Base-by-base conservation (phyloP, 2,797 vertebrate species). In the Toxotes lorentzi region DNA sequence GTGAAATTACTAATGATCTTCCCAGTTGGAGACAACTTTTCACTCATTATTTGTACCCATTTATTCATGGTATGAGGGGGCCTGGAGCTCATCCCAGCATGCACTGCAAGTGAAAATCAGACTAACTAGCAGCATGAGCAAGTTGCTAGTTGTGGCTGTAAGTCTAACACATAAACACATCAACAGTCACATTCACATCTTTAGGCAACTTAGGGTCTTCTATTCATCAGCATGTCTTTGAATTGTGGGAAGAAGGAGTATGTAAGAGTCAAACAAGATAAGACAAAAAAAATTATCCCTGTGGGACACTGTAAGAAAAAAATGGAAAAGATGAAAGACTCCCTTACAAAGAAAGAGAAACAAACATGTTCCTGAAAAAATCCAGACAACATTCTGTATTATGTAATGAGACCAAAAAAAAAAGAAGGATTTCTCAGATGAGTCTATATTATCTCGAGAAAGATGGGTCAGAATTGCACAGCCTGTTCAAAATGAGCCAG, bases 1-100 rank as follows among this genome's bases (percentile, higher is more conserved):
- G 38, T 19, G 7, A 57, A 70, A 77, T 63, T 19, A 53, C 32
- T 40, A 47, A 79, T 59, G n/a, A n/a, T 51, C 57, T 53, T 53
- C 30, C 38, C 41, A 56, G 61, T 27, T 62, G 40, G 62, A 61
- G 34, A 24, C n/a, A 27, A 41, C 24, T 21, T 56, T 50, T 17
- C 4, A 41, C 50, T 62, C n/a, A 63, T 59, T 54, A 65, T 40
- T 23, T 75, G 23, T 23, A 23, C 9, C 34, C 5, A 14, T 27
- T 58, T 66, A 48, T 47, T 58, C 4, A 58, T 19, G 23, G 53
- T 59, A 30, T 9, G n/a, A n/a, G 40, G 27, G 6, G 13, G 7
- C 54, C 38, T 23, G 30, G 30, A 66, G 47, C 57, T 56, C 23
- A 12, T 62, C 43, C 27, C 50, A 69, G 9, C 35, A 51, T 67